phyloP scores from a whole-genome alignment of 2,888 invertebrate species.

The Nephrotoma flavescens region DNA sequence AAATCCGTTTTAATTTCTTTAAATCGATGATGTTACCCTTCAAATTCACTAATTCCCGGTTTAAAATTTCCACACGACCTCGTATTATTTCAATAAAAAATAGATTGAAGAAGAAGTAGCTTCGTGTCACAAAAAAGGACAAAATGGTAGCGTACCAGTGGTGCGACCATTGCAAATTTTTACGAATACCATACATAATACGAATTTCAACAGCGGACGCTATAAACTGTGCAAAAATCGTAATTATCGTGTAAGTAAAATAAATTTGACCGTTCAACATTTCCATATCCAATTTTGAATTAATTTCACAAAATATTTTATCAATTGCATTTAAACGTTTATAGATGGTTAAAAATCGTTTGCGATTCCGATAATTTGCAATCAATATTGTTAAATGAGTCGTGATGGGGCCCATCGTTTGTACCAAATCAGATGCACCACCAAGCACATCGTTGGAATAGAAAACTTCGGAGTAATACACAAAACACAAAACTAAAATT shows the following conservation, averaged over 20 bases:
- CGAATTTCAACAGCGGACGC: neutral
- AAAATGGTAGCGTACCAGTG: slow-evolving; percentile 2
- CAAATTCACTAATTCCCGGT: neutral
- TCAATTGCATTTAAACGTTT: neutral
- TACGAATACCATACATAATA: neutral
- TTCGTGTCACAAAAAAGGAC: neutral
- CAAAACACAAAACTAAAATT: neutral
- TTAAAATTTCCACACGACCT: neutral
- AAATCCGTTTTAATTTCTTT: neutral
- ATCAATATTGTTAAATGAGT: neutral
- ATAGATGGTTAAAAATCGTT: neutral
- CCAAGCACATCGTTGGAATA: neutral
- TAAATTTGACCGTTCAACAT: neutral
- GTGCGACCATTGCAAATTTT: neutral
- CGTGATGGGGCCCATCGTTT: neutral
- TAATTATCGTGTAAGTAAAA: neutral
- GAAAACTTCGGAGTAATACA: neutral
- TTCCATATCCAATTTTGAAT: slow-evolving; percentile 2
- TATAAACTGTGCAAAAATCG: neutral
- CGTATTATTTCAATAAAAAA: slow-evolving; percentile 2
- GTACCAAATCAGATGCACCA: neutral
- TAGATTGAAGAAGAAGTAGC: neutral
- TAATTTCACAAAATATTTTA: neutral
- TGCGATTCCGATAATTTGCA: neutral
- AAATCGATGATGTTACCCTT: neutral